These are phyloP conservation scores for Mohoua ochrocephala DNA, from an alignment of 2,113 vertebrate species.

Conservation along the genomic window DNA sequence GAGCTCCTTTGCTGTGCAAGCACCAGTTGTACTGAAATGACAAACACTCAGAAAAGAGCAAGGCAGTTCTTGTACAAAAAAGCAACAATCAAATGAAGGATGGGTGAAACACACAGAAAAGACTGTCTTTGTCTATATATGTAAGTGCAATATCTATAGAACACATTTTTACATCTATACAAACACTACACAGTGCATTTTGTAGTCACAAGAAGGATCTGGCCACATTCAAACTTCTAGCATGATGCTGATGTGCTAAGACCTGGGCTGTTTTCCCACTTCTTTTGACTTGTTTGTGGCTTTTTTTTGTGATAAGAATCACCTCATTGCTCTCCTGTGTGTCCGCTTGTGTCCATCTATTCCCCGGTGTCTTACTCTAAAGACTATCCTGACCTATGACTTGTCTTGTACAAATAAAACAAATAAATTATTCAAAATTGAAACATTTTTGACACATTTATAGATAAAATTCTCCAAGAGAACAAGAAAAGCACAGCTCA, in stretches of 20 bases:
- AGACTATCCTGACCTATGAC: neutral
- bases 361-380: neutral
- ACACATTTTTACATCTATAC: neutral
- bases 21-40: neutral
- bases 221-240: neutral
- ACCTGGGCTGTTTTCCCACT: neutral
- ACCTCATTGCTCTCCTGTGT: neutral
- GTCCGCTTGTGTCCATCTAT: neutral
- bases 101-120: neutral
- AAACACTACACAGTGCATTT: neutral
- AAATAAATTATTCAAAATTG: neutral
- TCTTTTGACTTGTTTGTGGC: neutral
- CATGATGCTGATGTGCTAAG: neutral
- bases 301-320: neutral
- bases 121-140: neutral
- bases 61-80: neutral
- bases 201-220: neutral
- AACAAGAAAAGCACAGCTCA: constrained; percentile 52
- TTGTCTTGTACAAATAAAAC: neutral
- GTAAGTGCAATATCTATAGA: neutral
- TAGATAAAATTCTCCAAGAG: neutral
- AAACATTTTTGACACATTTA: neutral
- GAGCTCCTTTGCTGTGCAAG: neutral
- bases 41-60: neutral
- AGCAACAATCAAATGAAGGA: neutral